These are phyloP conservation scores for Danio rerio DNA, from an alignment of 2,113 vertebrate genomes.

Conservation along the genomic window GRCz12tu NC_133190.1:48773001-48773500, in stretches of 20 bases:
- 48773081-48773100: no score
- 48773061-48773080: no score
- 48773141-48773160: no score
- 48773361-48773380: conserved; percentile 59
- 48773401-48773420: conserved; percentile 66
- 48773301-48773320: conserved; percentile 63
- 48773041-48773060: no score
- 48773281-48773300: conserved; percentile 56
- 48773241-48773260: neutral
- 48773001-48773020: no score
- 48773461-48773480: neutral
- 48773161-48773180: no score
- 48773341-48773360: conserved; percentile 60
- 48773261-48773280: conserved; percentile 18
- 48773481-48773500: no score
- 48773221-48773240: neutral
- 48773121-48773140: no score
- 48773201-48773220: neutral
- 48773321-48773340: conserved; percentile 62
- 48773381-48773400: conserved; percentile 65
- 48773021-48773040: no score
- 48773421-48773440: conserved; percentile 65
- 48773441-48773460: neutral
- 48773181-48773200: no score
- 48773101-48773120: no score